Base-by-base conservation (phyloP, 2,797 vertebrate genomes). In the Fringilla coelebs region DNA sequence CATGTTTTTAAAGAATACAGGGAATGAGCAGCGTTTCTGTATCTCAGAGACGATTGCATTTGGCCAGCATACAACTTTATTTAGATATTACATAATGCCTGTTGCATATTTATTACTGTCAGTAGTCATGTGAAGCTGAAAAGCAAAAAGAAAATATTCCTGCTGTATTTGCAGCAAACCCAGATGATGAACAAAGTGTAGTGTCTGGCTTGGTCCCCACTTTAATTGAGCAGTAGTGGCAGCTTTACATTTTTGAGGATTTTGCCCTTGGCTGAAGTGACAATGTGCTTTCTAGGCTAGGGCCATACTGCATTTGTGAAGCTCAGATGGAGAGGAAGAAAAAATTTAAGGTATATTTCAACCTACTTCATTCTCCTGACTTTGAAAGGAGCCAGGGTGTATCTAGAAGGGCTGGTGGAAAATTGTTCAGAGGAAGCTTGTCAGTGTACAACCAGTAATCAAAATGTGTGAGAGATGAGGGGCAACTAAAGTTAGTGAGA, bases 61-160 rank as follows among this genome's bases (percentile, higher is more conserved):
- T 90, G 84, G 58, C 68, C 48, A 78, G 76, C 43, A 16, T 55
- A 70, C 60, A 88, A 73, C 29, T 89, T 88, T 58, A 74, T 95
- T 89, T 92, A 93, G 90, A 3, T 89, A 78, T 84, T 93, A 34
- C 70, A 38, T 95, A 85, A 91, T 66, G 46, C 66, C 22, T 80
- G 0, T 45, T 81, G 79, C 54, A 66, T 91, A 48, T 91, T 83
- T 85, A 89, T 34, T 86, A 6, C 61, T 88, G 32, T 75, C 70
- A 58, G 43, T 45, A 70, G 76, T 48, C 43, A 55, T 1, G 46
- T 72, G 79, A 85, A 70, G 54, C 57, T 78, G 38, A 72, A 78
- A 85, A 87, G 57, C 86, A 28, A 21, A 75, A 55, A 54, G 38
- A 40, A 26, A 62, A 85, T 21, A 77, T 70, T 18, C 10, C 36